Conservation (phyloP, 2,113 vertebrate genomes). For the Manacus vitellinus region DNA sequence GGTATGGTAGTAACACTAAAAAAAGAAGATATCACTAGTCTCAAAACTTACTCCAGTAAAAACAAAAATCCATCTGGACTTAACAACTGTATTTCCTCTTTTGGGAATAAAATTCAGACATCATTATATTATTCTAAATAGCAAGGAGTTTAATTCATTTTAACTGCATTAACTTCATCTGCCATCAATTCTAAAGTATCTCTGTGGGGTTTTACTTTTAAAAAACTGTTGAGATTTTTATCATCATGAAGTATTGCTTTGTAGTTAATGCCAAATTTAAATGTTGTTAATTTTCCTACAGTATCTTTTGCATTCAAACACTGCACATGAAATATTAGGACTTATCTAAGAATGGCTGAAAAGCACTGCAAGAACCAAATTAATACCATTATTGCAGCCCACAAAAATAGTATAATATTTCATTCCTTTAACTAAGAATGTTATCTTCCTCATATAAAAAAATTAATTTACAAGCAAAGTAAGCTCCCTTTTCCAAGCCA, state of each 20-base stretch:
- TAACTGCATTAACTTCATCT: conserved; percentile 18
- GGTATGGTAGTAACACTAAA: not conserved
- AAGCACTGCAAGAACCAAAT: not conserved
- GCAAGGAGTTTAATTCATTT: conserved; percentile 44
- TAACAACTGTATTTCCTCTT: conserved; percentile 62
- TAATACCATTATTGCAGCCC: not conserved
- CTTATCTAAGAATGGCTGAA: not conserved
- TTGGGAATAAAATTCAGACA: conserved; percentile 45
- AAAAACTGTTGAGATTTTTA: conserved; percentile 48
- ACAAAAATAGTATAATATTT: not conserved
- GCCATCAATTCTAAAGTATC: conserved; percentile 19
- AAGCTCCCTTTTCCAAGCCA: not conserved
- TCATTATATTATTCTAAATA: conserved; percentile 32
- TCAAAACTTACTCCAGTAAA: conserved; percentile 49
- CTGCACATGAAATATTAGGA: not conserved
- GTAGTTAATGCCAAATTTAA: conserved; percentile 21
- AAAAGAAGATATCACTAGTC: not conserved
- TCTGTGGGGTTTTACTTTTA: conserved; percentile 16
- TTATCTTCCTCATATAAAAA: not conserved
- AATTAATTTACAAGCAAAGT: not conserved
- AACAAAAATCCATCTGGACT: conserved; percentile 61
- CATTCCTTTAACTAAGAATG: not conserved
- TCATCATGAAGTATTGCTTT: not conserved
- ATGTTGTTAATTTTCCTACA: not conserved
- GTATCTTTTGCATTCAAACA: not conserved